Evolutionary conservation across 2,888 invertebrate species (phyloP), one percentile per base, ranked within the genome.

Genomic region (Diarsia dahlii): DNA sequence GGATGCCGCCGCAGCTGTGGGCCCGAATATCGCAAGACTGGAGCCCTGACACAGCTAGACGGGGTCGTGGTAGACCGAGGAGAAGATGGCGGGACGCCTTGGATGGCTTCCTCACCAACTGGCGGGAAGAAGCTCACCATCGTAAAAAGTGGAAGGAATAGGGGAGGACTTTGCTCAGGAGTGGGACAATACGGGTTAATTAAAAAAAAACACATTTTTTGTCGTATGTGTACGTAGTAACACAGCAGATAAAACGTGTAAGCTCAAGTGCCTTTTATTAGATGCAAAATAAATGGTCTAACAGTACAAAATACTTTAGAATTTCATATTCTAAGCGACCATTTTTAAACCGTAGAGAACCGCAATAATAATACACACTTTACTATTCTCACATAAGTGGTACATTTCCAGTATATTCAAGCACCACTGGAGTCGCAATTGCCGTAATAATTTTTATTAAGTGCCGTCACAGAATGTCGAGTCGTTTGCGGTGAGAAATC

Each of bases 401-500:
- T 64, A 73, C 72, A 74, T 78, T 82, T 79, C 66, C 84, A 72
- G 82, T 74, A 54, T 66, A 79, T 77, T 85, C 56, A 71, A 60
- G 80, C 71, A 48, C 73, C 71, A 74, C 70, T 64, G 74, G 66
- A 70, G 62, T 62, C 67, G 69, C 72, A 78, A 78, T 85, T 84
- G 76, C 65, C 48, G 84, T 78, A 65, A 84, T 84, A 86, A 63
- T 78, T 85, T 84, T 81, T 76, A 76, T 84, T 71, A 74, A 80
- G 74, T 78, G 60, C 76, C 72, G 70, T 78, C 76, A 71, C 76
- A 72, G 72, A 65, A 73, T 70, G 74, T 70, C 67, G 70, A 58
- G 80, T 56, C 45, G 45, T 65, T 72, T 64, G 69, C 48, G 60
- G 74, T 80, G 67, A 72, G 58, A 71, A 76, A 76, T 78, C 67